Percentiles rank a stretch among this genome's conserved stretches.
phyloP scores from a whole-genome alignment of 2,888 invertebrate species.

The Agrochola circellaris region DNA sequence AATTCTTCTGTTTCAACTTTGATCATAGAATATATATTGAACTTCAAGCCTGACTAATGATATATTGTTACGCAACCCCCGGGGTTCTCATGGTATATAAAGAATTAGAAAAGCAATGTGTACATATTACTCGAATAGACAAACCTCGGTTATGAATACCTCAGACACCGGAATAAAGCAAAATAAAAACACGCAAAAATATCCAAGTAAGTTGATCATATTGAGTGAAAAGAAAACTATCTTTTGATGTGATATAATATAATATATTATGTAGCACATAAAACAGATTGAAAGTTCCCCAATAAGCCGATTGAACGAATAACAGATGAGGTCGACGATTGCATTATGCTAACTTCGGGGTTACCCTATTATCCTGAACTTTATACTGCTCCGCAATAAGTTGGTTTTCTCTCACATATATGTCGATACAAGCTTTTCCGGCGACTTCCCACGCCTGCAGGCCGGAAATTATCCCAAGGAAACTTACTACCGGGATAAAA shows the following conservation, averaged over 20 bases:
- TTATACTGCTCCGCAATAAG: slow-evolving; percentile 19
- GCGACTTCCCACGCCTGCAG: not conserved
- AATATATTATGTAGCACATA: not conserved
- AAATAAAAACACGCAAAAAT: not conserved
- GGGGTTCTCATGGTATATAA: no score
- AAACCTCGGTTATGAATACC: not conserved
- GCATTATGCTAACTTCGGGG: slow-evolving; percentile 33
- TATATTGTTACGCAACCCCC: no score
- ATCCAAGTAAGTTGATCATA: not conserved
- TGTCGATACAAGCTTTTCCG: not conserved
- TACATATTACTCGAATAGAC: not conserved
- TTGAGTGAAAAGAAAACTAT: not conserved
- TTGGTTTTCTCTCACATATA: slow-evolving; percentile 1
- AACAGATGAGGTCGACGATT: slow-evolving; percentile 31
- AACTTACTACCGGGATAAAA: not conserved
- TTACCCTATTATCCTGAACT: slow-evolving; percentile 27
- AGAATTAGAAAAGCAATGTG: no score
- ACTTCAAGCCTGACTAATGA: not conserved
- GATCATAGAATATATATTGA: not conserved
- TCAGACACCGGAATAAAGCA: not conserved
- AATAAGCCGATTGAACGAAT: slow-evolving; percentile 46
- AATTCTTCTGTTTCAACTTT: not conserved
- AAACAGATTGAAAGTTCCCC: slow-evolving; percentile 19
- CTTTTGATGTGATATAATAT: not conserved
- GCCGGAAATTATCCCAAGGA: not conserved